phyloP scores from a whole-genome alignment of 2,113 vertebrate species.

The Morone saxatilis region DNA sequence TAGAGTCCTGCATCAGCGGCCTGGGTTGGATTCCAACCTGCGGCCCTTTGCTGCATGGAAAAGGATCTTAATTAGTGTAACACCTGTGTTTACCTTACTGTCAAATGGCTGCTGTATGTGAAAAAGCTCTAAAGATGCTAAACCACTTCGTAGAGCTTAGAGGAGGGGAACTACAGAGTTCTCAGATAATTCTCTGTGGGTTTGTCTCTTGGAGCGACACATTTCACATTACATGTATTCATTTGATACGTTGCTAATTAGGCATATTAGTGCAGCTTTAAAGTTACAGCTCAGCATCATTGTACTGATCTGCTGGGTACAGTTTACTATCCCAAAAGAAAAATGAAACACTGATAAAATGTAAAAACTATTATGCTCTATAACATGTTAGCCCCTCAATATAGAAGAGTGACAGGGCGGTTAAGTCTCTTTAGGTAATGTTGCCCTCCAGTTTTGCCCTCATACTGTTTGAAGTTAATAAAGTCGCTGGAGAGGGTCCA shows the following conservation, averaged over 20 bases:
- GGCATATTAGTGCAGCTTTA: neutral
- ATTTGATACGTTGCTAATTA: neutral
- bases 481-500: neutral
- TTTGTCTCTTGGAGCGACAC: neutral
- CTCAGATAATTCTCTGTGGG: neutral
- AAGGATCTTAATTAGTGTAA: too few relatives aligned
- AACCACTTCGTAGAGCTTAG: neutral
- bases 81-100: too few relatives aligned
- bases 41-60: too few relatives aligned
- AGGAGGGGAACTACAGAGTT: neutral
- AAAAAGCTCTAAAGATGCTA: too few relatives aligned
- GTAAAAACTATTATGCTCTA: too few relatives aligned
- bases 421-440: neutral
- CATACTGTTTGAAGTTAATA: neutral
- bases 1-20: too few relatives aligned
- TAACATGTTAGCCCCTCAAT: neutral
- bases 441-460: neutral
- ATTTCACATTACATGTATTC: neutral
- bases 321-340: too few relatives aligned
- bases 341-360: too few relatives aligned
- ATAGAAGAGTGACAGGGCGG: neutral
- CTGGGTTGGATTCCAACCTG: too few relatives aligned
- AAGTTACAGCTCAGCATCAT: neutral
- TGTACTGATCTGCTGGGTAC: neutral
- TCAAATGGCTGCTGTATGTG: too few relatives aligned